A percentile compares a stretch with the other conserved stretches of the same genome.
These are phyloP conservation scores for Arbacia lixula DNA, from an alignment of 53 echinoderm and acorn worm species.

Conservation along the genomic window DNA sequence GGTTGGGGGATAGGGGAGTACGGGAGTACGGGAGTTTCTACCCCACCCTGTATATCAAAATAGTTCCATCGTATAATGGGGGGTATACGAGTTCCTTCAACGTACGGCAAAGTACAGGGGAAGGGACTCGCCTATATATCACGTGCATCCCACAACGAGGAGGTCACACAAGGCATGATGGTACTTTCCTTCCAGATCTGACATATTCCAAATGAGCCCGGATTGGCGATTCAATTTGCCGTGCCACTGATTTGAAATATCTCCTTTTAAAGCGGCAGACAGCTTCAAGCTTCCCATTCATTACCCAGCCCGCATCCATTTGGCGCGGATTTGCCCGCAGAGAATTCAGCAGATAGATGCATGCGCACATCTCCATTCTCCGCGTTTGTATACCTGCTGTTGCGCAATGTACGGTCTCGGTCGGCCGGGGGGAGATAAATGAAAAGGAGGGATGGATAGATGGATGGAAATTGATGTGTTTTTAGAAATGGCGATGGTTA, in stretches of 20 bases:
- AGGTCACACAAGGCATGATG: slow-evolving; percentile 20
- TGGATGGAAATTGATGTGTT: slow-evolving; percentile 53
- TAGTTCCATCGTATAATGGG: no score
- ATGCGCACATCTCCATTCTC: slow-evolving; percentile 30
- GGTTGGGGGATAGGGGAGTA: no score
- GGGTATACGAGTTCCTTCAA: no score
- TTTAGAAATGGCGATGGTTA: slow-evolving; percentile 31
- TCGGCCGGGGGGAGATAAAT: no score
- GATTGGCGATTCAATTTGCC: slow-evolving; percentile 46
- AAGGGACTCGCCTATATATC: no score
- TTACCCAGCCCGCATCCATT: background rate
- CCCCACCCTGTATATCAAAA: no score
- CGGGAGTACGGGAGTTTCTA: no score
- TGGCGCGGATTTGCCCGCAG: slow-evolving; percentile 1
- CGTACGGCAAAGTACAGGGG: no score
- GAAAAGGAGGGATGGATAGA: background rate
- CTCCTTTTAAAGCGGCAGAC: slow-evolving; percentile 36
- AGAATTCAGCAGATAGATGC: no score
- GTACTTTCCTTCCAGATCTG: slow-evolving; percentile 30
- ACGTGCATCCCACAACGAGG: no score
- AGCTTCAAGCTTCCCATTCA: slow-evolving; percentile 36
- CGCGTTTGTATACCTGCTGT: no score
- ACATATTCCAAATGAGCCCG: slow-evolving; percentile 50
- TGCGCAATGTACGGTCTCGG: no score
- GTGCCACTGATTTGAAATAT: slow-evolving; percentile 51